These are phyloP conservation scores for Stratiomys singularior DNA, from an alignment of 2,888 invertebrate genomes.

Conservation along the genomic window DNA sequence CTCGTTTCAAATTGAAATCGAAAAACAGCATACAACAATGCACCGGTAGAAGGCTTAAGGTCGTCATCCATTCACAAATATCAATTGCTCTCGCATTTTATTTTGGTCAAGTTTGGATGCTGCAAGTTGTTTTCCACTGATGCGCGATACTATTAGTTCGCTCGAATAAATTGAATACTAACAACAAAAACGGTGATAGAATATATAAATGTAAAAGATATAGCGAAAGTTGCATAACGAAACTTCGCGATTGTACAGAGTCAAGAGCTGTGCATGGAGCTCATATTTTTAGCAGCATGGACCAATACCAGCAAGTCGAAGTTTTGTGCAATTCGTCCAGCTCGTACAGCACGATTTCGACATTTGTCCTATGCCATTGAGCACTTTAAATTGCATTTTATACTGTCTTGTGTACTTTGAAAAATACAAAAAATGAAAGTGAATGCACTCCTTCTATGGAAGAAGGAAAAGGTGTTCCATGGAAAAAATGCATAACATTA, in stretches of 20 bases:
- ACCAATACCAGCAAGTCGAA: not conserved
- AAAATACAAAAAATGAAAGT: not conserved
- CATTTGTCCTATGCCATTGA: conserved; percentile 16
- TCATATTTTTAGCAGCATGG: not conserved
- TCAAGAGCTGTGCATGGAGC: not conserved
- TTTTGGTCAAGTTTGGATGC: not conserved
- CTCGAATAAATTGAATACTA: not conserved
- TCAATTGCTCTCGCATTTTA: no score
- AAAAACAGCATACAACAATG: conserved; percentile 2
- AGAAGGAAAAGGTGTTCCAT: no score
- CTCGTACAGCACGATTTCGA: conserved; percentile 43
- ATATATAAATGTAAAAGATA: not conserved
- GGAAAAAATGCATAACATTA: no score
- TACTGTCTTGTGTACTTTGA: not conserved
- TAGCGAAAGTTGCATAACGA: conserved; percentile 20
- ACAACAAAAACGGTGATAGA: not conserved
- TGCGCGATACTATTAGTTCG: conserved; percentile 5
- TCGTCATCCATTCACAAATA: conserved; percentile 34
- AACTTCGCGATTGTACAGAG: not conserved
- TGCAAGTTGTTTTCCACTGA: conserved; percentile 4
- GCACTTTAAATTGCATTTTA: not conserved
- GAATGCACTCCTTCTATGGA: not conserved
- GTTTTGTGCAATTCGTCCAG: conserved; percentile 2
- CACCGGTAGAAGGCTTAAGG: conserved; percentile 25
- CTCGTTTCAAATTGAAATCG: conserved; percentile 9